Percentiles rank a stretch among this genome's conserved stretches.
Conservation (phyloP, 2,797 vertebrate species). For the Acanthis flammea region DNA sequence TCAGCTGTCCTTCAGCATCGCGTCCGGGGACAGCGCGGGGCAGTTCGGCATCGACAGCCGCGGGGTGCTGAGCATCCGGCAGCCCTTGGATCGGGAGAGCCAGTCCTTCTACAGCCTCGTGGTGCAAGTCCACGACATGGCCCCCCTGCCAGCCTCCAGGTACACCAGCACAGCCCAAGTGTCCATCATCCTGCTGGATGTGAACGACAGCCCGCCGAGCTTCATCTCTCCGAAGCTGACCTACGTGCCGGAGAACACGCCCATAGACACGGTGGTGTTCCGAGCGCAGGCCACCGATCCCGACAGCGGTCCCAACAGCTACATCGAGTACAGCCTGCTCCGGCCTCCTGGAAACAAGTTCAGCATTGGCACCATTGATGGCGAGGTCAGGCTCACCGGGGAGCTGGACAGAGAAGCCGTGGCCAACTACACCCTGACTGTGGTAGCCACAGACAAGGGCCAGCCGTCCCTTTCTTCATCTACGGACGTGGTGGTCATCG, state of each 20-base stretch:
- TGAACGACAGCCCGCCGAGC: conserved; percentile 89
- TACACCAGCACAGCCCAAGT: conserved; percentile 93
- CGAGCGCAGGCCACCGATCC: conserved; percentile 85
- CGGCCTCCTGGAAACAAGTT: conserved; percentile 84
- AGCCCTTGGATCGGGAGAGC: conserved; percentile 86
- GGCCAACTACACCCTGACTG: conserved; percentile 88
- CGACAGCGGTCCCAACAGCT: conserved; percentile 96
- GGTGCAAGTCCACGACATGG: conserved; percentile 88
- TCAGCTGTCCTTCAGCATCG: conserved; percentile 85
- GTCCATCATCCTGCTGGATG: conserved; percentile 91
- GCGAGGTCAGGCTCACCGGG: conserved; percentile 85
- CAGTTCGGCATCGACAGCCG: conserved; percentile 82
- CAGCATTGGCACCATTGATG: conserved; percentile 87
- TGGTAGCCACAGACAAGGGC: conserved; percentile 94
- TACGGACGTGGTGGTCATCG: conserved; percentile 85
- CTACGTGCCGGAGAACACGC: conserved; percentile 92
- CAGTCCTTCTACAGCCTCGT: conserved; percentile 96
- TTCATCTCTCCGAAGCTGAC: conserved; percentile 90
- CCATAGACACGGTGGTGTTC: conserved; percentile 89
- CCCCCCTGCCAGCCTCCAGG: conserved; percentile 74
- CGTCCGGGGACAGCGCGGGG: conserved; percentile 86
- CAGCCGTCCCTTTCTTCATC: conserved; percentile 86
- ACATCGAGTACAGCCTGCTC: conserved; percentile 91
- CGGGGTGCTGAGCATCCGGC: conserved; percentile 81
- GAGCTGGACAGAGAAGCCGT: conserved; percentile 91